Evolutionary conservation across 2,797 vertebrate genomes (phyloP).

Genomic region (Liasis olivaceus): DNA sequence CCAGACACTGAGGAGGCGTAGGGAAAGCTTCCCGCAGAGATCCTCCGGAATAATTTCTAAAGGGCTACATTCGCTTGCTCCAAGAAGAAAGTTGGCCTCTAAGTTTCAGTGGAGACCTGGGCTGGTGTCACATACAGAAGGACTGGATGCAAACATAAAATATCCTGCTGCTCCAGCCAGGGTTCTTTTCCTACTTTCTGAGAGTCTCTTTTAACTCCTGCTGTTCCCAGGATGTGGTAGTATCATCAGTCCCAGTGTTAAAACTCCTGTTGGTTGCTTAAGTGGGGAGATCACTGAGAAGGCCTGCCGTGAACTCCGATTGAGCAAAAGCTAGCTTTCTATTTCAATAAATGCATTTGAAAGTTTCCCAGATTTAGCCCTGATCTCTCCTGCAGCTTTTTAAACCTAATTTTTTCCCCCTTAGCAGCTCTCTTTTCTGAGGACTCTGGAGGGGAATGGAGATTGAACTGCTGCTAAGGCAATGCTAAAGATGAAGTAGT

Average conservation of each 20-base stretch:
- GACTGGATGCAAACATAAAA: neutral
- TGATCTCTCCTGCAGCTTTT: neutral
- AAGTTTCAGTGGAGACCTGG: rapidly evolving
- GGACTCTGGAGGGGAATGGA: constrained; percentile 19
- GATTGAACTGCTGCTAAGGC: neutral
- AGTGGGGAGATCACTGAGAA: neutral
- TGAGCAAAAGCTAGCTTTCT: constrained; percentile 20
- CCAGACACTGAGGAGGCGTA: constrained; percentile 41
- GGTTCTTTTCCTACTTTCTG: neutral
- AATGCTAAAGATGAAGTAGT: too few species aligned
- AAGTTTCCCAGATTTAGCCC: constrained; percentile 27
- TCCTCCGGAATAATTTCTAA: constrained; percentile 26
- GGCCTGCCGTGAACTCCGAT: neutral
- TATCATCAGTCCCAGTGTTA: neutral
- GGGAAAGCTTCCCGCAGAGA: constrained; percentile 35
- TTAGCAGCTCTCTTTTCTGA: neutral
- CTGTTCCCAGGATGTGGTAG: neutral
- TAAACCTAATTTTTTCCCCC: neutral
- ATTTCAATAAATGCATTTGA: neutral
- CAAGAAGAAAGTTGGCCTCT: neutral
- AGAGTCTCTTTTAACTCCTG: neutral
- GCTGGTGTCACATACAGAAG: neutral
- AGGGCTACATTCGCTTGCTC: neutral
- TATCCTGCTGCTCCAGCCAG: rapidly evolving
- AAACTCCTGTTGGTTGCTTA: constrained; percentile 10